Evolutionary conservation across 2,888 invertebrate species (phyloP).

Genomic region (Drosophila longiperda): DNA sequence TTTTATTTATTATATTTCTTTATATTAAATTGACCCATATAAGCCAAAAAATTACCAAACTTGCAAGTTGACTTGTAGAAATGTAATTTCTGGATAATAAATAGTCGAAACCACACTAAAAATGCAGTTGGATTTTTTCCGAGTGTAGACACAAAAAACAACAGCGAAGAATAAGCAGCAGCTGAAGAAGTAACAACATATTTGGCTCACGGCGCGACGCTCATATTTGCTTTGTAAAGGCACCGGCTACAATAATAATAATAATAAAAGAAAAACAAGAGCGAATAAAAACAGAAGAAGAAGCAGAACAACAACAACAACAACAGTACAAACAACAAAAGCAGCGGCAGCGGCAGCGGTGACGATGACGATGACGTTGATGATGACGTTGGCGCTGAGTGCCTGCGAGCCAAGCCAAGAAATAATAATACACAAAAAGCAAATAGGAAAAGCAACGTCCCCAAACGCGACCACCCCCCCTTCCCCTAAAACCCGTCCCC

Average conservation of each 20-base stretch:
- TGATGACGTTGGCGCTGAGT: slow-evolving; percentile 64
- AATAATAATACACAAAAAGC: slow-evolving; percentile 77
- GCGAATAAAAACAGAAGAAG: slow-evolving; percentile 27
- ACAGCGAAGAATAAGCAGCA: background rate
- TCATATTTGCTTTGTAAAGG: slow-evolving; percentile 74
- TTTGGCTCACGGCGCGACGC: slow-evolving; percentile 73
- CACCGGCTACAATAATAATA: slow-evolving; percentile 73
- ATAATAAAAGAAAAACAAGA: slow-evolving; percentile 62
- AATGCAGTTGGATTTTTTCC: background rate
- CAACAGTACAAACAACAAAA: slow-evolving; percentile 24
- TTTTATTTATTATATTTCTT: too few species aligned
- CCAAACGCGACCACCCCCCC: slow-evolving; percentile 21
- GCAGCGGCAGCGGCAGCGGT: slow-evolving; percentile 19
- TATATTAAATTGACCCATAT: too few species aligned
- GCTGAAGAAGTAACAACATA: slow-evolving; percentile 70
- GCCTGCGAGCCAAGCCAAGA: slow-evolving; percentile 67
- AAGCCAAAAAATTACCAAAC: too few species aligned
- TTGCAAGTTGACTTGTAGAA: too few species aligned
- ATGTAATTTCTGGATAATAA: background rate
- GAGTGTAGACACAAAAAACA: background rate
- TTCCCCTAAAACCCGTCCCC: background rate
- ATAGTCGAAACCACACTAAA: background rate
- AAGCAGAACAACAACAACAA: background rate
- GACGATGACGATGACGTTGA: slow-evolving; percentile 9
- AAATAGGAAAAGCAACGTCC: slow-evolving; percentile 51